Conservation (phyloP, 2,888 invertebrate genomes). For the Drosophila infuscata region DNA sequence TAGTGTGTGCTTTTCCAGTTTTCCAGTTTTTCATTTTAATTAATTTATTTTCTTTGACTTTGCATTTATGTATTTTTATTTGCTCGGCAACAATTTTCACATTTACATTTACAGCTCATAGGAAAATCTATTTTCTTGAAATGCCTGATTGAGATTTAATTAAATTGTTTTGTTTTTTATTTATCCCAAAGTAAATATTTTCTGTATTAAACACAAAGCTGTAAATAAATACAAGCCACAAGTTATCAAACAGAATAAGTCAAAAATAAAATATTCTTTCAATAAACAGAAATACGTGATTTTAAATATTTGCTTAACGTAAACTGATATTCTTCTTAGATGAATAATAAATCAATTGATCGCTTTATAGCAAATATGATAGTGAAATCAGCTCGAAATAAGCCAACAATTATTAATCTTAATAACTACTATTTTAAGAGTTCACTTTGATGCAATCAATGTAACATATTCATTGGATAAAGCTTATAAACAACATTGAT, state of each 20-base stretch:
- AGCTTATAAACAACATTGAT: slow-evolving; percentile 11
- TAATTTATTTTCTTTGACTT: slow-evolving; percentile 57
- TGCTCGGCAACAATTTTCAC: neutral
- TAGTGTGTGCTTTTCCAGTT: slow-evolving; percentile 30
- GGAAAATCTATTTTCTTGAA: neutral
- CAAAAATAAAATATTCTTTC: neutral
- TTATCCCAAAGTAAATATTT: too few relatives aligned
- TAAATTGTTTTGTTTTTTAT: too few relatives aligned
- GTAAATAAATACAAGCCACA: too few relatives aligned
- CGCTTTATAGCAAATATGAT: neutral
- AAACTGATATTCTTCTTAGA: neutral
- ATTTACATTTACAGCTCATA: neutral
- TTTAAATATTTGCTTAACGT: neutral
- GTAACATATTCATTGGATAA: slow-evolving; percentile 4
- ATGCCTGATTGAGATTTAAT: too few relatives aligned
- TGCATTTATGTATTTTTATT: neutral
- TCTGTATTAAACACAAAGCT: too few relatives aligned
- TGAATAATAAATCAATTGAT: neutral
- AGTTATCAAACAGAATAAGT: neutral
- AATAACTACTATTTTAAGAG: slow-evolving; percentile 7
- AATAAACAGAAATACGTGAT: neutral
- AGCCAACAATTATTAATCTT: slow-evolving; percentile 3
- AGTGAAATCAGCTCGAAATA: neutral
- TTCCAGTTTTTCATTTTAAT: slow-evolving; percentile 45
- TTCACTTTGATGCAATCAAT: neutral